Conservation (phyloP, 2,113 vertebrate species). For the Mixornis gularis region DNA sequence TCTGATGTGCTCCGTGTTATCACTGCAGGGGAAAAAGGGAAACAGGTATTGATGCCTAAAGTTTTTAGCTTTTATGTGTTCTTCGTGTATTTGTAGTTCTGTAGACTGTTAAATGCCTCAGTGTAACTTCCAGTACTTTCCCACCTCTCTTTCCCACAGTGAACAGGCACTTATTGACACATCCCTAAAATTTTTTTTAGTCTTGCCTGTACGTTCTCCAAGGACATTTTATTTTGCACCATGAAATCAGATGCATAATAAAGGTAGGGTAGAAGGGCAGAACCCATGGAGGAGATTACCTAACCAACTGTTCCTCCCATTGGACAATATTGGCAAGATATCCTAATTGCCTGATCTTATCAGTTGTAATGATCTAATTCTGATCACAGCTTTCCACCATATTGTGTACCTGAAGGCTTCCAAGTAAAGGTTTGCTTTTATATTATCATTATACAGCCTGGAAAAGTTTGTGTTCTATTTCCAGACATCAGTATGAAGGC, state of each 20-base stretch:
- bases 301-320: neutral
- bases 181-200: neutral
- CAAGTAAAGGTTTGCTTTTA: neutral
- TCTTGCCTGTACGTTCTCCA: neutral
- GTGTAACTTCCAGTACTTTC: neutral
- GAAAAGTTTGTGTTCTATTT: neutral
- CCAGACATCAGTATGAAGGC: neutral
- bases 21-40: constrained; percentile 45
- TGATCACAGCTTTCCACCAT: neutral
- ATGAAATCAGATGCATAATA: fast-evolving
- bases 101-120: neutral
- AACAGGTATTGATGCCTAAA: neutral
- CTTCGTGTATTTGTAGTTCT: neutral
- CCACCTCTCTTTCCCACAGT: neutral
- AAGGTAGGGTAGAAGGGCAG: neutral
- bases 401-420: neutral
- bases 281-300: neutral
- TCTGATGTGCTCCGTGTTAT: constrained; percentile 55
- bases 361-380: neutral
- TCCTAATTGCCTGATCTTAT: fast-evolving
- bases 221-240: neutral
- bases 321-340: neutral
- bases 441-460: neutral
- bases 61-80: neutral
- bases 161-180: neutral